Percentiles rank a stretch among this genome's conserved stretches.
Evolutionary conservation across 2,113 vertebrate genomes (phyloP).

Genomic region (Drymodes brunneopygia): DNA sequence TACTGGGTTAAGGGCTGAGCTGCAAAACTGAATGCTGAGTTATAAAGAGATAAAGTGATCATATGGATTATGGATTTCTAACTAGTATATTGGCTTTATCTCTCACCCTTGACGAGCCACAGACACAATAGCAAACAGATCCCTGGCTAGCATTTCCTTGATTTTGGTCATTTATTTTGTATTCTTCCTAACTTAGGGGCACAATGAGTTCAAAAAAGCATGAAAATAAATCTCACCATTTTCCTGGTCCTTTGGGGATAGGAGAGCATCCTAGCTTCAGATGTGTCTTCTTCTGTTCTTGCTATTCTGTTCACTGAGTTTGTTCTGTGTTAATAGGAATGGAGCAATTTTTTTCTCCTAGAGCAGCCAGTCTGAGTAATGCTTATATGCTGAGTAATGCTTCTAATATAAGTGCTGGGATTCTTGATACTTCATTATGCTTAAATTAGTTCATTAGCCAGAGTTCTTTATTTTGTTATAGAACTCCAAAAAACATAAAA

Average conservation of each 20-base stretch:
- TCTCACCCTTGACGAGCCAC: neutral
- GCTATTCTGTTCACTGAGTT: neutral
- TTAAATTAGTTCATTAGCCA: neutral
- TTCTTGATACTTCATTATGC: neutral
- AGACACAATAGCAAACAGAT: neutral
- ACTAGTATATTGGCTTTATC: neutral
- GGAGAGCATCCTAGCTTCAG: neutral
- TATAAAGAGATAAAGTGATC: neutral
- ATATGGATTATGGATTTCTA: neutral
- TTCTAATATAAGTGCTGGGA: neutral
- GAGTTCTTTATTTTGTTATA: neutral
- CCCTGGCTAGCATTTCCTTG: neutral
- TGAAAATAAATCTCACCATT: neutral
- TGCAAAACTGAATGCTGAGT: neutral
- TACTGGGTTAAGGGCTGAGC: neutral
- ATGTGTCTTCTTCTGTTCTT: neutral
- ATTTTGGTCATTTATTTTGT: neutral
- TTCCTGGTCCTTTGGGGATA: neutral
- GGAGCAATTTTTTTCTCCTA: neutral
- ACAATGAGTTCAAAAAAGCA: neutral
- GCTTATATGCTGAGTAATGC: neutral
- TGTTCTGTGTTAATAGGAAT: neutral
- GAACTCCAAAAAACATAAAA: neutral
- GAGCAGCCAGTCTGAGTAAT: neutral
- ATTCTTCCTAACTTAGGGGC: neutral